Base-by-base conservation (phyloP, 1,140 invertebrate genomes). In the Danaus melanippus region DNA sequence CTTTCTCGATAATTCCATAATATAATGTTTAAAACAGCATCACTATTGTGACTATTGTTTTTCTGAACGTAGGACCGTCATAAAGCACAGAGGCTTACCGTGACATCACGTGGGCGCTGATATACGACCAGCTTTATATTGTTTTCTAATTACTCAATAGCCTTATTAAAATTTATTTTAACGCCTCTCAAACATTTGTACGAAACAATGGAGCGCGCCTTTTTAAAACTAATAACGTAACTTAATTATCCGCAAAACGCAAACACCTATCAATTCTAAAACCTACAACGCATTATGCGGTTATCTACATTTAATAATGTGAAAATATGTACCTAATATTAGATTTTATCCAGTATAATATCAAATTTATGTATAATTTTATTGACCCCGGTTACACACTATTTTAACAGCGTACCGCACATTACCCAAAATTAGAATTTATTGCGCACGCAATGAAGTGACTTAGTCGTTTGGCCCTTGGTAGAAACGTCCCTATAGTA, bases 91-190 rank as follows among this genome's bases (percentile, higher is more conserved):
- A 63, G 64, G 62, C 62, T 73, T 68, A 70, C 67, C 70, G 76
- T 70, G 75, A 82, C 60, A 67, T 65, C 69, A 76, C 74, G 79
- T 84, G 67, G 79, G 81, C 50, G 51, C 50, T 79, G 79, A 83
- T 76, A 64, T 79, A 82, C 70, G 71, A 52, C 58, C 59, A 60
- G 66, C 66, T 61, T 68, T 66, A 76, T 79, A 74, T 71, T 82
- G 76, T 78, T 77, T 77, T 81, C 75, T 81, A 84, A 84, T 82
- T 74, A 76, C 80, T 80, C 72, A 81, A 78, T 73, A 32, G 21
- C 2, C 21, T 32, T 32, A 32, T 32, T 32, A 32, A 32, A 32
- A 32, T 32, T 32, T 32, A 32, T 3, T 32, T 32, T 32, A 32
- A 32, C 21, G 21, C 21, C 21, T 32, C 21, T 32, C 21, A 32